phyloP scores from a whole-genome alignment of 2,888 invertebrate species.

The Troides oblongomaculatus region DNA sequence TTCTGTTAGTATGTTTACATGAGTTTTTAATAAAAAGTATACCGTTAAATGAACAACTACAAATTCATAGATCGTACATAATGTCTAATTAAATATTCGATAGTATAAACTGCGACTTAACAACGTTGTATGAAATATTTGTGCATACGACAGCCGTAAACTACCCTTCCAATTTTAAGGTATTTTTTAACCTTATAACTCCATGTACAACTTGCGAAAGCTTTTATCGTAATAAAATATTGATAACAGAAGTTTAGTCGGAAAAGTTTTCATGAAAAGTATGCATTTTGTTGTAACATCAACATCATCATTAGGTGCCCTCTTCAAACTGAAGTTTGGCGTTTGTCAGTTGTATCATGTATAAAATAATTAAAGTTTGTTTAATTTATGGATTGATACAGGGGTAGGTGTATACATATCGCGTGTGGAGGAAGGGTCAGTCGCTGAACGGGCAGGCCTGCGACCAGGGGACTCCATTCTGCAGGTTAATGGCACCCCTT shows the following conservation, averaged over 20 bases:
- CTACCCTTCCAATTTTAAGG: background rate
- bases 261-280: too few species aligned
- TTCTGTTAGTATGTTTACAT: background rate
- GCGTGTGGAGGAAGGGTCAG: conserved; percentile 93
- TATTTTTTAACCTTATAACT: background rate
- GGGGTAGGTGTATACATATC: conserved; percentile 95
- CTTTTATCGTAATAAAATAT: background rate
- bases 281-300: too few species aligned
- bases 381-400: conserved; percentile 54
- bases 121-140: background rate
- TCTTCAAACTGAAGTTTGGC: too few species aligned
- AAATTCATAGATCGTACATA: too few species aligned
- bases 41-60: too few species aligned
- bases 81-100: too few species aligned
- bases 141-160: background rate
- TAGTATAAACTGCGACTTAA: background rate
- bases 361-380: too few species aligned
- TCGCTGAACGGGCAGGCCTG: conserved; percentile 92
- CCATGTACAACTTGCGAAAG: background rate
- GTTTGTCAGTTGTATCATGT: too few species aligned
- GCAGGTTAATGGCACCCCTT: conserved; percentile 96
- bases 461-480: conserved; percentile 96
- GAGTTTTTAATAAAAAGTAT: background rate
- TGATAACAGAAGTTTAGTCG: background rate
- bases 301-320: too few species aligned